phyloP scores from a whole-genome alignment of 1,140 invertebrate genomes.

The Rhagoletis pomonella region DNA sequence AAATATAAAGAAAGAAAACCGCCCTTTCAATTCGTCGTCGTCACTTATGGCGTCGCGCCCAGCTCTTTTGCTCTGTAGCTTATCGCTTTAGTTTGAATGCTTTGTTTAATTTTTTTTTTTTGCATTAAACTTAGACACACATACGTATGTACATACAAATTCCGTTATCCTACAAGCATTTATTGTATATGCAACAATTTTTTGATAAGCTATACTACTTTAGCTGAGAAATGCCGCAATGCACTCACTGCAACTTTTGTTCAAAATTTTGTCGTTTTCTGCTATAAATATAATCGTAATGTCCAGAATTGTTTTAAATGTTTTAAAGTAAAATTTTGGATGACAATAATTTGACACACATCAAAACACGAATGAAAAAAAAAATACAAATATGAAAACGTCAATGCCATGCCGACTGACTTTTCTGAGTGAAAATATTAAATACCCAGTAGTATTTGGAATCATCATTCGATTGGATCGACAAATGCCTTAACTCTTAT shows the following conservation, averaged over 20 bases:
- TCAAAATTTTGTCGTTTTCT: neutral
- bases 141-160: neutral
- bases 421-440: neutral
- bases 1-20: neutral
- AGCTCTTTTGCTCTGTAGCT: neutral
- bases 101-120: neutral
- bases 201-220: no score
- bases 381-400: neutral
- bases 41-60: neutral
- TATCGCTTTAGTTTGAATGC: constrained; percentile 11
- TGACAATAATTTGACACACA: constrained; percentile 1
- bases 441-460: neutral
- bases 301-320: neutral
- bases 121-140: neutral
- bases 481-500: no score
- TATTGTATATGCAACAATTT: neutral
- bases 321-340: constrained; percentile 9
- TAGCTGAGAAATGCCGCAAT: neutral
- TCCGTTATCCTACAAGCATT: neutral
- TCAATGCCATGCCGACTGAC: neutral
- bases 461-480: no score
- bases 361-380: constrained; percentile 16
- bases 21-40: neutral
- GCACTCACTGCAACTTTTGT: neutral
- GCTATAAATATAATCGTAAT: neutral